These are phyloP conservation scores for Pachypeltis micranthus DNA, from an alignment of 1,140 invertebrate species.

Conservation along the genomic window DNA sequence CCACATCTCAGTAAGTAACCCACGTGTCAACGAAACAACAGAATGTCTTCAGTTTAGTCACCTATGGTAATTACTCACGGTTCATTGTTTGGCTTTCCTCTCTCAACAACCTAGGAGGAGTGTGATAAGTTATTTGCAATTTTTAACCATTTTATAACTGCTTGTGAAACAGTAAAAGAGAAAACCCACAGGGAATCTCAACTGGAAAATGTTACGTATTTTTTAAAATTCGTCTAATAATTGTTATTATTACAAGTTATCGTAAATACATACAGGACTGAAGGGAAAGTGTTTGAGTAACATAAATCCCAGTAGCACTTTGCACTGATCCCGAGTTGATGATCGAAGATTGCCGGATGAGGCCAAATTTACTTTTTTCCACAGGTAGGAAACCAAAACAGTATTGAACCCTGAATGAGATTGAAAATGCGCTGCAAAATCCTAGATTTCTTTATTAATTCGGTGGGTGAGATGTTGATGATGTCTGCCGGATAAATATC, in stretches of 20 bases:
- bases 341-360: not conserved
- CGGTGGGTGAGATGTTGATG: not conserved
- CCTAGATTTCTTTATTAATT: not conserved
- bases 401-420: slow-evolving; percentile 1
- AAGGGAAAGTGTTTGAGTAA: not conserved
- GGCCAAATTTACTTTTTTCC: not conserved
- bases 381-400: slow-evolving; percentile 10
- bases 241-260: not conserved
- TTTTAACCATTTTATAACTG: too few relatives aligned
- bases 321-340: slow-evolving; percentile 12
- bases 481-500: not conserved
- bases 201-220: not conserved
- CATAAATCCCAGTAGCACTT: not conserved
- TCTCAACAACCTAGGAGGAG: too few relatives aligned
- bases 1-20: too few relatives aligned
- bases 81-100: too few relatives aligned
- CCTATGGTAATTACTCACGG: too few relatives aligned
- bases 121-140: too few relatives aligned
- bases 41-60: too few relatives aligned
- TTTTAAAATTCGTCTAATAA: not conserved
- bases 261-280: not conserved
- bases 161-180: too few relatives aligned
- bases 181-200: not conserved
- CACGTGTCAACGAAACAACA: too few relatives aligned
- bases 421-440: slow-evolving; percentile 1